Evolutionary conservation across 2,797 vertebrate species (phyloP).

Genomic region (Vireo griseus): DNA sequence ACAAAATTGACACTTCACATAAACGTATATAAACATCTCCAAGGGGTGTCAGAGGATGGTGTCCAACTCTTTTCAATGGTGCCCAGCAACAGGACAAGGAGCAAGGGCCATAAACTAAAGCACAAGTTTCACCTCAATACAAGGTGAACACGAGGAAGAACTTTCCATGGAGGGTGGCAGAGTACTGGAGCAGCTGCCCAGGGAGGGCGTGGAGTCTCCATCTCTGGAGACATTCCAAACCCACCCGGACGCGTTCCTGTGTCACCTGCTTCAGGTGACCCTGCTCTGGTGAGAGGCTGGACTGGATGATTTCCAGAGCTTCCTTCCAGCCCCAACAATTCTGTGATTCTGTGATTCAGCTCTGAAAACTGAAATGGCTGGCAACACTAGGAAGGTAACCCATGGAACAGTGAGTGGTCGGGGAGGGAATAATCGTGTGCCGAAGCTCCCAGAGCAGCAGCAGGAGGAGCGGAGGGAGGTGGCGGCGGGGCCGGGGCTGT

Average conservation of each 20-base stretch:
- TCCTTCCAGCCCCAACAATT: background rate
- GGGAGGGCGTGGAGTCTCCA: background rate
- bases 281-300: background rate
- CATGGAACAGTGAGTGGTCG: fast-evolving
- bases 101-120: background rate
- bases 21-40: background rate
- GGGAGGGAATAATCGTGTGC: fast-evolving
- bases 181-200: background rate
- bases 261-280: background rate
- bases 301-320: background rate
- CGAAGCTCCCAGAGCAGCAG: fast-evolving
- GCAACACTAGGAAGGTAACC: fast-evolving
- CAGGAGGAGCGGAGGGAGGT: background rate
- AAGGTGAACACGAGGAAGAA: background rate
- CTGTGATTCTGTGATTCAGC: background rate
- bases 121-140: background rate
- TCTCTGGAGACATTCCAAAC: background rate
- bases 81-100: background rate
- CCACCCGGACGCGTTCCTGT: background rate
- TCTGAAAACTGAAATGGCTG: background rate
- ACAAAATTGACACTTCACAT: fast-evolving
- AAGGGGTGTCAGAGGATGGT: background rate
- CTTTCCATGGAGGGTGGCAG: background rate
- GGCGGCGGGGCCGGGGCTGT: background rate
- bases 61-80: background rate